Conservation (phyloP, 2,797 vertebrate species). For the Gymnoscopelus braueri region DNA sequence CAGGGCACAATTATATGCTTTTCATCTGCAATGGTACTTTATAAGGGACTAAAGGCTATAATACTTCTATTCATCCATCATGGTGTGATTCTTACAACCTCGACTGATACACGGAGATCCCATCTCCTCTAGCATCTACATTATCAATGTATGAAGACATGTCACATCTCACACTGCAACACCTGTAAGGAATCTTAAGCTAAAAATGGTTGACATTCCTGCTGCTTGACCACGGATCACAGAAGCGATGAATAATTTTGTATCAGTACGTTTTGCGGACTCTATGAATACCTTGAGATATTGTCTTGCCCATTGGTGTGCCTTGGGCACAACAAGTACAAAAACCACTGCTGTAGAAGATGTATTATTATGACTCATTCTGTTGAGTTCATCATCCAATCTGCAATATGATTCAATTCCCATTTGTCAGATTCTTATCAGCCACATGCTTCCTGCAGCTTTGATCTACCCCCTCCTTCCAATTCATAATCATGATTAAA, state of each 20-base stretch:
- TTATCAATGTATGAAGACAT: conserved; percentile 62
- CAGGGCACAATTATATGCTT: not conserved
- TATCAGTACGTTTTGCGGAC: no score
- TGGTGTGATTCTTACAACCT: conserved; percentile 48
- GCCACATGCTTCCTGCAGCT: conserved; percentile 19
- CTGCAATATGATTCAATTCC: not conserved
- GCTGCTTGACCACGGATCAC: conserved; percentile 38
- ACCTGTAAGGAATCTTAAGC: conserved; percentile 51
- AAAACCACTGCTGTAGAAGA: conserved; percentile 17
- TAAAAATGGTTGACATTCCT: conserved; percentile 41
- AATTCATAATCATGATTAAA: conserved; percentile 29
- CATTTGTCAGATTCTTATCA: conserved; percentile 18
- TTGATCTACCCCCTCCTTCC: not conserved
- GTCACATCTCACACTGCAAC: conserved; percentile 39
- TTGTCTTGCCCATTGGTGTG: no score
- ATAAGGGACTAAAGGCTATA: not conserved
- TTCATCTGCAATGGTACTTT: not conserved
- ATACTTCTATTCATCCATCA: not conserved
- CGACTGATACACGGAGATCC: conserved; percentile 28
- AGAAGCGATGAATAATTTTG: no score
- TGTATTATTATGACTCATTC: conserved; percentile 33
- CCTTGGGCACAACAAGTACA: no score
- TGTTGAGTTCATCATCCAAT: conserved; percentile 10
- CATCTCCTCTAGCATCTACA: conserved; percentile 75
- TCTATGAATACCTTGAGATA: no score